phyloP scores from a whole-genome alignment of 2,797 vertebrate genomes.

The Artibeus jamaicensis region DNA sequence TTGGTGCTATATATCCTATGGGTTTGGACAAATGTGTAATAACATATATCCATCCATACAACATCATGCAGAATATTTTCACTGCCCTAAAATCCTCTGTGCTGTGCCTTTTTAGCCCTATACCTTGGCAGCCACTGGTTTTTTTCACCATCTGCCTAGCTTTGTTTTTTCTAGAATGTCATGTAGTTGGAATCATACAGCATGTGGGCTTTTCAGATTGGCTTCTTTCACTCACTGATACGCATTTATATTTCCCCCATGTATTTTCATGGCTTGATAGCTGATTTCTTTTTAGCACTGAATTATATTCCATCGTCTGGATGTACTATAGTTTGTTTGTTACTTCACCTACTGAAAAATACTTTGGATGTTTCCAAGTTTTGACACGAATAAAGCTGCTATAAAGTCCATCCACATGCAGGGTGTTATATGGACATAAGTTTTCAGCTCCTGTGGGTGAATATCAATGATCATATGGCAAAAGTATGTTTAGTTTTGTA shows the following conservation, averaged over 20 bases:
- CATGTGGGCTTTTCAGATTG: not conserved
- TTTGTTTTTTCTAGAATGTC: not conserved
- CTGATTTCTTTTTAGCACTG: not conserved
- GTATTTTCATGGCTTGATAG: not conserved
- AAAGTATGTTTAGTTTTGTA: not conserved
- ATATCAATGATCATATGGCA: not conserved
- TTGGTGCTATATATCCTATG: not conserved
- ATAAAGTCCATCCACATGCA: not conserved
- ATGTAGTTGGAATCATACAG: not conserved
- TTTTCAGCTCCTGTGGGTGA: not conserved
- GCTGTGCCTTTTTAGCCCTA: not conserved
- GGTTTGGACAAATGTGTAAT: not conserved
- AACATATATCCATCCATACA: not conserved
- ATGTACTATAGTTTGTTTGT: not conserved
- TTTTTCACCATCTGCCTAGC: not conserved
- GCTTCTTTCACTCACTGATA: not conserved
- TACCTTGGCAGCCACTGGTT: not conserved
- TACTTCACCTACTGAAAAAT: not conserved
- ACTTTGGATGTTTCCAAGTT: not conserved
- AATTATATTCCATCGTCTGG: not conserved
- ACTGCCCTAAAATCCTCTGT: not conserved
- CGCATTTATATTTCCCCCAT: not conserved
- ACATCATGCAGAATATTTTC: not conserved
- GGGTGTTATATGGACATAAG: not conserved
- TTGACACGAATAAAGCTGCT: not conserved